Conservation (phyloP, 2,888 invertebrate genomes). For the Tricholauxania praeusta region DNA sequence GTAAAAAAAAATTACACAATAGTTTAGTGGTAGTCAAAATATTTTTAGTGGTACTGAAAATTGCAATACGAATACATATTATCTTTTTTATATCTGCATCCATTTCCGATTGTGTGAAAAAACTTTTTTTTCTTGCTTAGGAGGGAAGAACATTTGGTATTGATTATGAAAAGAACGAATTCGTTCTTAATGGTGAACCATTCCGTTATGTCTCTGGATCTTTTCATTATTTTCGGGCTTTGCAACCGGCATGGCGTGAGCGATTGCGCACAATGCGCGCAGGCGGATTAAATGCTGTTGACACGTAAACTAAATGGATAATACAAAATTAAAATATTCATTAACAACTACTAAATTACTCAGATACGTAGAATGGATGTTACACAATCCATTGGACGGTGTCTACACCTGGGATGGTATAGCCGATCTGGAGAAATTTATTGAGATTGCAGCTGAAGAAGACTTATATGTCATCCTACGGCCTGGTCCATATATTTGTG, state of each 20-base stretch:
- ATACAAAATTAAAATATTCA: slow-evolving; percentile 3
- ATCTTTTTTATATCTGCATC: background rate
- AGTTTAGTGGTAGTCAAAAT: too few relatives aligned
- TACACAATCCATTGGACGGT: slow-evolving; percentile 83
- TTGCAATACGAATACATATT: too few relatives aligned
- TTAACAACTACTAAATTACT: background rate
- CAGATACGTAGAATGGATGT: slow-evolving; percentile 90
- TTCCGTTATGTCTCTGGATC: slow-evolving; percentile 82
- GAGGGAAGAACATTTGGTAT: slow-evolving; percentile 64
- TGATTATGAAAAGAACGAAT: slow-evolving; percentile 73
- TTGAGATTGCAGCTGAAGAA: slow-evolving; percentile 80
- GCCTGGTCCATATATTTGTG: slow-evolving; percentile 93
- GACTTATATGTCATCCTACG: slow-evolving; percentile 85
- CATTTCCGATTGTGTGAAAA: background rate
- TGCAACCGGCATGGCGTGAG: slow-evolving; percentile 82
- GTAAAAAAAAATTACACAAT: too few relatives aligned
- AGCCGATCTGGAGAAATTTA: slow-evolving; percentile 77
- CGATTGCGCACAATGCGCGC: slow-evolving; percentile 80
- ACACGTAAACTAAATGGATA: slow-evolving; percentile 74
- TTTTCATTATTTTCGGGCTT: slow-evolving; percentile 89
- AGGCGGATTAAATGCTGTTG: slow-evolving; percentile 87
- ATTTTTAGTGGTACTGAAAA: too few relatives aligned
- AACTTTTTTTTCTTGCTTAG: background rate
- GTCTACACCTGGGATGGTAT: slow-evolving; percentile 75
- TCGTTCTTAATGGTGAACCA: slow-evolving; percentile 78